Conservation (phyloP, 2,888 invertebrate genomes). For the Andrena chrysosceles region DNA sequence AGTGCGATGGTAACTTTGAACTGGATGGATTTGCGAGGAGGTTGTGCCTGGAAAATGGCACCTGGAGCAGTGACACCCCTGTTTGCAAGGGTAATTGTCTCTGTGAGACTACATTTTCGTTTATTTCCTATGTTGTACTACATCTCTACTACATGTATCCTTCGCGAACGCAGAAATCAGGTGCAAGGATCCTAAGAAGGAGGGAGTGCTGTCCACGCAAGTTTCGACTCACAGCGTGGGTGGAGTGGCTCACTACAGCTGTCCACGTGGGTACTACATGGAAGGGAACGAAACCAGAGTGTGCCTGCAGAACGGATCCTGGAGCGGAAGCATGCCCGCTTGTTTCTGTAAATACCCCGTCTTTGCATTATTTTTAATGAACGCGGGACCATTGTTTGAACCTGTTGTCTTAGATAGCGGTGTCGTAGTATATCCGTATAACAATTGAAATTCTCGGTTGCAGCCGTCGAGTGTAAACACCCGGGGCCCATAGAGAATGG, state of each 20-base stretch:
- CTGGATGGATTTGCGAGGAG: conserved; percentile 93
- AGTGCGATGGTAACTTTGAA: conserved; percentile 92
- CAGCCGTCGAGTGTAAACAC: conserved; percentile 94
- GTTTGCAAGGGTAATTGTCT: conserved; percentile 89
- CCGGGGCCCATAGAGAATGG: conserved; percentile 94
- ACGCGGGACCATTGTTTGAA: too few species aligned
- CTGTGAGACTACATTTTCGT: not conserved
- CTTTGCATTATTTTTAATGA: not conserved
- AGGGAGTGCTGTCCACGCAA: conserved; percentile 86
- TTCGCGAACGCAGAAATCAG: conserved; percentile 88
- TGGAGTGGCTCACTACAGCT: conserved; percentile 92
- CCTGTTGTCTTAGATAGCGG: too few species aligned
- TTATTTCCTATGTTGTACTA: not conserved
- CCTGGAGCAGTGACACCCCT: conserved; percentile 95
- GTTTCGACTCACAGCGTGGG: conserved; percentile 91
- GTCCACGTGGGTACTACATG: conserved; percentile 92
- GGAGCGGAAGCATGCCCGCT: conserved; percentile 92
- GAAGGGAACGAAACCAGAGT: conserved; percentile 92
- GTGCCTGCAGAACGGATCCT: conserved; percentile 92
- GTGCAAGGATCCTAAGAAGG: conserved; percentile 90
- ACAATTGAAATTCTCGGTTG: conserved; percentile 46
- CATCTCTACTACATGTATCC: not conserved
- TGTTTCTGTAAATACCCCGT: conserved; percentile 90
- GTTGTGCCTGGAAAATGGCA: conserved; percentile 94
- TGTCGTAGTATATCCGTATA: not conserved